phyloP scores from a whole-genome alignment of 1,140 invertebrate species.

The Drosophila rufa region DNA sequence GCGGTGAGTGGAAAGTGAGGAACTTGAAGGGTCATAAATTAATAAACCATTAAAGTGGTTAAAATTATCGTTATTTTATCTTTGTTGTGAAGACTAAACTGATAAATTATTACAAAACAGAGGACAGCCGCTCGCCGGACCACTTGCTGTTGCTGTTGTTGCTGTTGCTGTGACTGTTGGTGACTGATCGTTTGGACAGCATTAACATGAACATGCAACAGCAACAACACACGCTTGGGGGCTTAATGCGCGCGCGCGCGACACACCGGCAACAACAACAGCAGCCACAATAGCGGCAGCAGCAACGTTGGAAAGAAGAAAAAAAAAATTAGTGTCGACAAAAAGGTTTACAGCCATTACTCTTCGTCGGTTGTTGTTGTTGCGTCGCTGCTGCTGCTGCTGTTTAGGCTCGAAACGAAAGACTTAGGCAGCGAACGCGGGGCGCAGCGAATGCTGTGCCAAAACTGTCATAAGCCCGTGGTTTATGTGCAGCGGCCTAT shows the following conservation, averaged over 20 bases:
- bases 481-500: constrained; percentile 73
- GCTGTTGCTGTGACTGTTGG: constrained; percentile 43
- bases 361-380: constrained; percentile 59
- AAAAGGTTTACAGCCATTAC: constrained; percentile 84
- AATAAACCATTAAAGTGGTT: constrained; percentile 85
- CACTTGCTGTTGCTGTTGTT: constrained; percentile 40
- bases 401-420: constrained; percentile 75
- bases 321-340: constrained; percentile 83
- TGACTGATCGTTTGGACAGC: constrained; percentile 81
- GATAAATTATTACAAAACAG: constrained; percentile 85
- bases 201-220: constrained; percentile 80
- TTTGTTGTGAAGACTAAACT: constrained; percentile 84
- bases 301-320: constrained; percentile 43
- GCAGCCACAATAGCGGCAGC: constrained; percentile 38
- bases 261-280: constrained; percentile 42
- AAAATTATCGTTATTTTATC: constrained; percentile 85
- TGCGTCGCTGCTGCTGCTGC: constrained; percentile 39
- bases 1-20: constrained; percentile 81
- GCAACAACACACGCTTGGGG: constrained; percentile 66
- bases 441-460: constrained; percentile 55
- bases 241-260: constrained; percentile 80
- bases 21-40: constrained; percentile 85
- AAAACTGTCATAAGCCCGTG: constrained; percentile 81
- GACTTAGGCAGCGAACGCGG: constrained; percentile 80
- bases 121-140: constrained; percentile 65